Evolutionary conservation across 2,888 invertebrate species (phyloP).

Genomic region (Yponomeuta cagnagella): DNA sequence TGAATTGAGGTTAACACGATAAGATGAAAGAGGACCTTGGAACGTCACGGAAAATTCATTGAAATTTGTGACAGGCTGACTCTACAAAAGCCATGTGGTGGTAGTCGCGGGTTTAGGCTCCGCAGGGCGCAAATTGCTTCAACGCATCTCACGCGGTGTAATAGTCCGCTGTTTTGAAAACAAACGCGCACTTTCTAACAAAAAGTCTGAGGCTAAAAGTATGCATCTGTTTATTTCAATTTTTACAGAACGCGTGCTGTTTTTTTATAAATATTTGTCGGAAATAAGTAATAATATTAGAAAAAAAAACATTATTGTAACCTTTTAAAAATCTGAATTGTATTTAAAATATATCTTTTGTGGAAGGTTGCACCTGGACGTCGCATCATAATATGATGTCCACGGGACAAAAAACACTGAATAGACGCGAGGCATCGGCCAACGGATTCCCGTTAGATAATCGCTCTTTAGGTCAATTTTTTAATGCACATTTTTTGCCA

Average conservation of each 20-base stretch:
- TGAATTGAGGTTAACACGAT: too few species aligned
- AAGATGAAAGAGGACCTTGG: too few species aligned
- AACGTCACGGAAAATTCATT: too few species aligned
- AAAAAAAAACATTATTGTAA: not conserved
- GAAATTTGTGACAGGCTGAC: not conserved
- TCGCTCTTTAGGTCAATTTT: slow-evolving; percentile 65
- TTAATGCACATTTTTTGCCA: slow-evolving; percentile 48
- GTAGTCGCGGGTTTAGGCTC: slow-evolving; percentile 37
- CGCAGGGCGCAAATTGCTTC: slow-evolving; percentile 61
- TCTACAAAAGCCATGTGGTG: not conserved
- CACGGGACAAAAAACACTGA: slow-evolving; percentile 66
- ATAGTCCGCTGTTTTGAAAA: slow-evolving; percentile 9
- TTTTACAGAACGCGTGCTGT: slow-evolving; percentile 8
- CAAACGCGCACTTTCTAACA: not conserved
- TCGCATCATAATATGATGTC: slow-evolving; percentile 50
- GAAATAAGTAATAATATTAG: not conserved
- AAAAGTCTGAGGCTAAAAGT: slow-evolving; percentile 6
- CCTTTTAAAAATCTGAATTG: not conserved
- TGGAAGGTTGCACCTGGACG: slow-evolving; percentile 62
- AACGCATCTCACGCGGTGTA: slow-evolving; percentile 24
- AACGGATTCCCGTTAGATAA: slow-evolving; percentile 61
- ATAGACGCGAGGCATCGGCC: slow-evolving; percentile 43
- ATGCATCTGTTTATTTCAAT: slow-evolving; percentile 34
- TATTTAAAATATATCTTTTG: slow-evolving; percentile 16
- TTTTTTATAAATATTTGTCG: not conserved